Conservation (phyloP, 2,797 vertebrate genomes). For the Acomys russatus region DNA sequence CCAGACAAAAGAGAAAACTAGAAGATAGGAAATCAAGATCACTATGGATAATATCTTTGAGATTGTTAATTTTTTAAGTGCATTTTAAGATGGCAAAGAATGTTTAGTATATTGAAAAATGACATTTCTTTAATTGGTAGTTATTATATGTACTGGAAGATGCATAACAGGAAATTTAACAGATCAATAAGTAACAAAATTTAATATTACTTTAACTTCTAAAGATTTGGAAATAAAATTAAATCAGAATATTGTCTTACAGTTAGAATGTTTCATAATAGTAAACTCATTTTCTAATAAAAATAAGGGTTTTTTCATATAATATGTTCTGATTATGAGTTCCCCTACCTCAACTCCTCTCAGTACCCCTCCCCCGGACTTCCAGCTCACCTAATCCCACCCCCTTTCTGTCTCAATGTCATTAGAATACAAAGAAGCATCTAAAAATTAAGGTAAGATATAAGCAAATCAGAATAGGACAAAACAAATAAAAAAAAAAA, state of each 20-base stretch:
- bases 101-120: conserved; percentile 52
- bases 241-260: conserved; percentile 33
- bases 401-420: not conserved
- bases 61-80: conserved; percentile 34
- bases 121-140: not conserved
- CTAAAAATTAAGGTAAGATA: not conserved
- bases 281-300: not conserved
- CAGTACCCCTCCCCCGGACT: not conserved
- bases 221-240: not conserved
- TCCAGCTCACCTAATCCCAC: not conserved
- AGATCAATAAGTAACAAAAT: conserved; percentile 40
- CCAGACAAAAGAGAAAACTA: not conserved
- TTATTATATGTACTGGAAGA: not conserved
- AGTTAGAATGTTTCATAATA: conserved; percentile 35
- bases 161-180: conserved; percentile 5
- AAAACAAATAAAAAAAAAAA: not conserved
- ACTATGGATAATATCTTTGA: not conserved
- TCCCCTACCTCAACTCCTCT: not conserved
- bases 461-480: not conserved
- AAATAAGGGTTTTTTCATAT: not conserved
- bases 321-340: not conserved
- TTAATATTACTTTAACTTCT: conserved; percentile 37
- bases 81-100: conserved; percentile 3
- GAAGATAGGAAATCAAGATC: not conserved
- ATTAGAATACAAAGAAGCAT: not conserved